Conservation (phyloP, 2,797 vertebrate genomes). For the Neosilurus mollespiculum region DNA sequence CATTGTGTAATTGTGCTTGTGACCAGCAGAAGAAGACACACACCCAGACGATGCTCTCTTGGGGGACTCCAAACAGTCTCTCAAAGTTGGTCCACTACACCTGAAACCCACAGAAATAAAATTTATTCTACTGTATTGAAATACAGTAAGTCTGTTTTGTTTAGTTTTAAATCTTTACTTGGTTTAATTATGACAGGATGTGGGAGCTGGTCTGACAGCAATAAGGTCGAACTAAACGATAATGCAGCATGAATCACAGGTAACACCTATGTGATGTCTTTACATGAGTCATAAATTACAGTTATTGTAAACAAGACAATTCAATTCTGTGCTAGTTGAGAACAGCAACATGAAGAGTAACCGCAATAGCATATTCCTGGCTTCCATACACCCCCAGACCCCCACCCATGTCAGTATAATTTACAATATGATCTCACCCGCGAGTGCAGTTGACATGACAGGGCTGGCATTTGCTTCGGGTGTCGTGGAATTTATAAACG, state of each 20-base stretch:
- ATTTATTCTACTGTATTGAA: neutral
- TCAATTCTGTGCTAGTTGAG: neutral
- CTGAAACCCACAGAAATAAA: conserved; percentile 57
- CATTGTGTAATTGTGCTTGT: neutral
- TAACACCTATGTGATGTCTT: neutral
- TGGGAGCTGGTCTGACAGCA: conserved; percentile 8
- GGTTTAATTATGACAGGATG: conserved; percentile 1
- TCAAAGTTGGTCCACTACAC: conserved; percentile 71
- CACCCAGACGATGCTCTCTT: conserved; percentile 65
- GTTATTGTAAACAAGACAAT: neutral
- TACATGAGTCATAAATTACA: neutral
- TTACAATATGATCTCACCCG: conserved; percentile 72
- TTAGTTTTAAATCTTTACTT: neutral
- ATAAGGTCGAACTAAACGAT: neutral
- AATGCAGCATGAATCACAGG: conserved; percentile 20
- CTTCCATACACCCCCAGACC: neutral
- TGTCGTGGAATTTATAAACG: conserved; percentile 88
- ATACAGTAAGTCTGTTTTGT: neutral
- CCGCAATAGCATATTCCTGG: neutral
- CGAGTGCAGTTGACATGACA: conserved; percentile 90
- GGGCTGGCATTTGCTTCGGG: conserved; percentile 75
- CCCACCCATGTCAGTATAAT: neutral
- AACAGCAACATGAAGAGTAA: neutral
- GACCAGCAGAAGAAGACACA: conserved; percentile 52
- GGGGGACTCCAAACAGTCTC: conserved; percentile 67